These are phyloP conservation scores for Spinus pinus DNA, from an alignment of 2,797 vertebrate genomes.

Conservation along the genomic window DNA sequence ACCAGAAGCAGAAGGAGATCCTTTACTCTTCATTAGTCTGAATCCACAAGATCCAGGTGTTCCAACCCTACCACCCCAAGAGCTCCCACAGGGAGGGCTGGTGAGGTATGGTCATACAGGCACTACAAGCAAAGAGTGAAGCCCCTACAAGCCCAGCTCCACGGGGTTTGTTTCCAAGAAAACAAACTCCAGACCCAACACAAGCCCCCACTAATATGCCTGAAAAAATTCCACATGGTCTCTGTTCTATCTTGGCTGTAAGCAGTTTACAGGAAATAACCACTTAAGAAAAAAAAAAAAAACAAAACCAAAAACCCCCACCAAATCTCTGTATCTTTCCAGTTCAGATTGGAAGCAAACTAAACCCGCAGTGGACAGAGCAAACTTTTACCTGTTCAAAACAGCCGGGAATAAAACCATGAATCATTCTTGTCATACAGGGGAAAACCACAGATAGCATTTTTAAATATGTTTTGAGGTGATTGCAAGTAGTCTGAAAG, in stretches of 20 bases:
- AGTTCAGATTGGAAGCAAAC: not conserved
- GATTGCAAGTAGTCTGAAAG: not conserved
- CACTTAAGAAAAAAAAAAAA: not conserved
- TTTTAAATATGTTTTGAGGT: not conserved
- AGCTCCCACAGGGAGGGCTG: not conserved
- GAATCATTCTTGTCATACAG: not conserved
- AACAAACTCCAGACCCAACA: fast-evolving
- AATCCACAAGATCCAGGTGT: not conserved
- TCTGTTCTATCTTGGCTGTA: not conserved
- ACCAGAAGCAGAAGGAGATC: not conserved
- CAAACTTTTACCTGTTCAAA: not conserved
- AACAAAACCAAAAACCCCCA: no score
- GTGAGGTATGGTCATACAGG: not conserved
- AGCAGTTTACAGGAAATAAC: not conserved
- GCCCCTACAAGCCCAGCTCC: not conserved
- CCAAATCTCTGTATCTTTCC: not conserved
- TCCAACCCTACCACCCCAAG: not conserved
- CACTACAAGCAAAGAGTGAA: not conserved
- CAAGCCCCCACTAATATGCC: not conserved
- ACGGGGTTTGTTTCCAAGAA: not conserved
- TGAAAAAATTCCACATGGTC: not conserved
- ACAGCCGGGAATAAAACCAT: not conserved
- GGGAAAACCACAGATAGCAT: not conserved
- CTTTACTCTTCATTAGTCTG: not conserved
- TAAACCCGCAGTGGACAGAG: not conserved